Percentiles rank a stretch among this genome's conserved stretches.
phyloP scores from a whole-genome alignment of 2,113 vertebrate genomes.

The Phaethornis superciliosus region DNA sequence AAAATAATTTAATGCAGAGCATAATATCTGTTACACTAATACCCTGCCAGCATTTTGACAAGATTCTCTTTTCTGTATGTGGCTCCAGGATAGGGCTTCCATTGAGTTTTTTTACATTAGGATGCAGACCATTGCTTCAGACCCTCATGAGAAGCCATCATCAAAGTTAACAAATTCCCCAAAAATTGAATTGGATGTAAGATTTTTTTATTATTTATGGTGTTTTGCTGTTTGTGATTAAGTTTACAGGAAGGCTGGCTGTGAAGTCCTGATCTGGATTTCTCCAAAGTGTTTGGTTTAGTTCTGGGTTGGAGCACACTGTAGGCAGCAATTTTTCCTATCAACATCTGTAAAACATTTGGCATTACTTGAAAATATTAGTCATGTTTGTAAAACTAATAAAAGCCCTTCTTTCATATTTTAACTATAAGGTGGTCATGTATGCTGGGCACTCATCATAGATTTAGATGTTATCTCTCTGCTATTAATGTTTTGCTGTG shows the following conservation, averaged over 20 bases:
- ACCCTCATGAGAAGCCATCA: background rate
- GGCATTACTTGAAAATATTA: slow-evolving; percentile 55
- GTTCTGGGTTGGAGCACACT: background rate
- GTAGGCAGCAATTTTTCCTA: slow-evolving; percentile 37
- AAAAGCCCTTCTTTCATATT: slow-evolving; percentile 20
- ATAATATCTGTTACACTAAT: background rate
- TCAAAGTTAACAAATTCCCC: background rate
- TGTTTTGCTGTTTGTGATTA: slow-evolving; percentile 32
- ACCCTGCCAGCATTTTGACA: background rate
- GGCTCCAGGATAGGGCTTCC: background rate
- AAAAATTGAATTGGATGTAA: background rate
- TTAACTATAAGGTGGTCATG: slow-evolving; percentile 31
- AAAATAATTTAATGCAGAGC: background rate
- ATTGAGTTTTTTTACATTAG: background rate
- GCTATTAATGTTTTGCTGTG: background rate
- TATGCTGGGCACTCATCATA: background rate
- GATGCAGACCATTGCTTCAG: background rate
- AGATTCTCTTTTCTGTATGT: background rate
- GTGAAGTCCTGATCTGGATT: slow-evolving; percentile 10
- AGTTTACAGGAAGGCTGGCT: background rate
- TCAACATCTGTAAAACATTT: slow-evolving; percentile 62
- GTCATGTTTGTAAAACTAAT: slow-evolving; percentile 39
- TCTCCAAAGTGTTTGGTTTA: slow-evolving; percentile 18
- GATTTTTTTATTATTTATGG: background rate
- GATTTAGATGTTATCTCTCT: slow-evolving; percentile 14